Evolutionary conservation across 2,888 invertebrate species (phyloP).

Genomic region (Hypena proboscidalis): DNA sequence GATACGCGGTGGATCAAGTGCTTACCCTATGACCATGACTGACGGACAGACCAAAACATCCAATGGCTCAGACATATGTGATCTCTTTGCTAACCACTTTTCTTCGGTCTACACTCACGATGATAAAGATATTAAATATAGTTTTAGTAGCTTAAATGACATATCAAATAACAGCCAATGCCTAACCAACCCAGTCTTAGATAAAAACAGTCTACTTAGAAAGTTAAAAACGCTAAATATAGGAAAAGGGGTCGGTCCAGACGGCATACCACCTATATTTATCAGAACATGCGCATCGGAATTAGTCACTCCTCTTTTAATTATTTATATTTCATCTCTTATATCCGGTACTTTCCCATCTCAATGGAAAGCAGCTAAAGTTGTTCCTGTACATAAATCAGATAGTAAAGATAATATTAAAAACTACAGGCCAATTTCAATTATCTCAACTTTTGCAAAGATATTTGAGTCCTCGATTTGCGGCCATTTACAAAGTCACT

Average conservation of each 20-base stretch:
- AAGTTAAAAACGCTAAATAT: not conserved
- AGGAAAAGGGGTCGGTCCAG: slow-evolving; percentile 1
- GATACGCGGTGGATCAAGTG: too few species aligned
- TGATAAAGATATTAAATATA: too few species aligned
- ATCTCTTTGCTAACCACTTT: too few species aligned
- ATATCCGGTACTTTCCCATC: not conserved
- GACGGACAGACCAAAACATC: too few species aligned
- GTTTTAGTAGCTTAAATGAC: too few species aligned
- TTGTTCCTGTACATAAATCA: slow-evolving; percentile 1
- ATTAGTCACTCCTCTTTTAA: not conserved
- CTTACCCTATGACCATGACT: too few species aligned
- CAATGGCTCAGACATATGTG: too few species aligned
- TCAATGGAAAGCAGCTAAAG: slow-evolving; percentile 2
- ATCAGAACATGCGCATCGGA: not conserved
- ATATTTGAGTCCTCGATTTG: not conserved
- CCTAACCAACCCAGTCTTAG: too few species aligned
- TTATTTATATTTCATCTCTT: not conserved
- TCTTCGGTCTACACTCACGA: too few species aligned
- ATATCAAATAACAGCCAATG: too few species aligned
- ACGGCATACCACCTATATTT: not conserved
- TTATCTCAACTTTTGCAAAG: not conserved
- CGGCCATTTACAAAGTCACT: not conserved
- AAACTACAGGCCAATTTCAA: not conserved
- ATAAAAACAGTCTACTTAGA: too few species aligned
- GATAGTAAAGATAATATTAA: not conserved